These are phyloP conservation scores for Pterois miles DNA, from an alignment of 2,797 vertebrate genomes.

Conservation along the genomic window DNA sequence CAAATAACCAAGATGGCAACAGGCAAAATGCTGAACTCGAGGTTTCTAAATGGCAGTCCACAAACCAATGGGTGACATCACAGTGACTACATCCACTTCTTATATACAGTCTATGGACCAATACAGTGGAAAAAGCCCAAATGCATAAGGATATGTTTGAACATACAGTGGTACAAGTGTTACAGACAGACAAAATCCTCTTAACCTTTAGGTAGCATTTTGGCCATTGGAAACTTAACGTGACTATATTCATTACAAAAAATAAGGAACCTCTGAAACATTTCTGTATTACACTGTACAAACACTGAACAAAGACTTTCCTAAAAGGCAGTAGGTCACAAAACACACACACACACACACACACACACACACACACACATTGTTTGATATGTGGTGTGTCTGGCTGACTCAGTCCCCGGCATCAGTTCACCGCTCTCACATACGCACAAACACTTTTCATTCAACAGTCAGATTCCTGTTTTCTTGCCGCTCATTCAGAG, in stretches of 20 bases:
- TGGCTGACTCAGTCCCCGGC: background rate
- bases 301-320: background rate
- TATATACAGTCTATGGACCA: too few species aligned
- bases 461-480: constrained; percentile 68
- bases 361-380: background rate
- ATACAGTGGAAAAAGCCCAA: background rate
- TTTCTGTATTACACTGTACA: background rate
- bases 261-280: background rate
- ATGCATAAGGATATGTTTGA: background rate
- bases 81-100: too few species aligned
- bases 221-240: background rate
- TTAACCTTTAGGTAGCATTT: background rate
- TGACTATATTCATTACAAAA: background rate
- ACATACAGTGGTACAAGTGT: background rate
- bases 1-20: too few species aligned
- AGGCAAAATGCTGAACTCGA: too few species aligned
- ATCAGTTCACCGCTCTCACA: constrained; percentile 16
- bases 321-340: background rate
- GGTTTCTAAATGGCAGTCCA: too few species aligned
- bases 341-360: background rate
- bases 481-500: constrained; percentile 70
- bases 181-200: background rate
- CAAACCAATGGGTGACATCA: too few species aligned
- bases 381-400: constrained; percentile 27
- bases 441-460: constrained; percentile 50